phyloP scores from a whole-genome alignment of 2,113 vertebrate species.

The Neopipo cinnamomea region DNA sequence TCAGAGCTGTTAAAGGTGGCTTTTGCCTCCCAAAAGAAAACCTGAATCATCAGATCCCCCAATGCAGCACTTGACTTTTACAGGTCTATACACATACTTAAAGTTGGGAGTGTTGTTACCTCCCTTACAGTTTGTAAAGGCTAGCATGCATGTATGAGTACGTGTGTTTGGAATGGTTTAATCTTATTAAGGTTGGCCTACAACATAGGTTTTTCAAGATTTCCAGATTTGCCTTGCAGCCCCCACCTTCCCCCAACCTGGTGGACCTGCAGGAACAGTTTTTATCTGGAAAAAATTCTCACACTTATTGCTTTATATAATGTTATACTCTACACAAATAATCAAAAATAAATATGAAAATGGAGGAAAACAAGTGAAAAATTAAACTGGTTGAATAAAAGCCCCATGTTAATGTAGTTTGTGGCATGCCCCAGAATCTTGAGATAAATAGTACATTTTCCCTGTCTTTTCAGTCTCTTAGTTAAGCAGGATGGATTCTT shows the following conservation, averaged over 20 bases:
- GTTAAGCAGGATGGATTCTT: background rate
- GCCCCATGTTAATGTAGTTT: background rate
- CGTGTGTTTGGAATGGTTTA: background rate
- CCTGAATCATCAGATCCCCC: background rate
- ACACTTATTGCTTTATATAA: background rate
- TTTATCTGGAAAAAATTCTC: background rate
- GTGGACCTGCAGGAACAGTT: background rate
- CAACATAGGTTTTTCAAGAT: background rate
- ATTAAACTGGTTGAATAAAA: background rate
- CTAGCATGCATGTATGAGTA: accelerated
- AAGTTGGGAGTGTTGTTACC: background rate
- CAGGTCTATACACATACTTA: background rate
- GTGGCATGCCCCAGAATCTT: background rate
- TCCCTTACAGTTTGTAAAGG: background rate
- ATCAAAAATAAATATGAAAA: background rate
- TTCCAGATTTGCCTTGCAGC: background rate
- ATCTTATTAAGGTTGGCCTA: background rate
- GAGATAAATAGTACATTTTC: background rate
- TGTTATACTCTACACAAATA: background rate
- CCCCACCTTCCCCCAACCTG: accelerated
- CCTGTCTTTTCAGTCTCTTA: background rate
- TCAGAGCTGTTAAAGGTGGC: background rate
- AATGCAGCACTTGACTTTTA: background rate
- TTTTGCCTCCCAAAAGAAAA: background rate
- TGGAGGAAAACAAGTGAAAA: background rate